Percentiles rank a stretch among this genome's conserved stretches.
phyloP scores from a whole-genome alignment of 2,797 vertebrate species.

The Urosaurus nigricauda region DNA sequence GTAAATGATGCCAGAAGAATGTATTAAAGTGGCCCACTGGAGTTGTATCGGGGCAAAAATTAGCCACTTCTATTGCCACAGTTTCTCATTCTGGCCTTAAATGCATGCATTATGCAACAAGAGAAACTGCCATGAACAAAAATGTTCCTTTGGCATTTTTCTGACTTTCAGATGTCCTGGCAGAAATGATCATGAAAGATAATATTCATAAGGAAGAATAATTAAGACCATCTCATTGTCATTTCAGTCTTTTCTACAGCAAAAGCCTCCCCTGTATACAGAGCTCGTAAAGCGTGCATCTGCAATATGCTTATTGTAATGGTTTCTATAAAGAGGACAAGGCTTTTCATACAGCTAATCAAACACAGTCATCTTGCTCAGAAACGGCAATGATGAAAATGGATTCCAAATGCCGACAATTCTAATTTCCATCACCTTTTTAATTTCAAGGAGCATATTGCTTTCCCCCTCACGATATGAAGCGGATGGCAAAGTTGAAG shows the following conservation, averaged over 20 bases:
- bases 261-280: not conserved
- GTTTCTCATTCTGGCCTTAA: not conserved
- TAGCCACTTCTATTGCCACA: not conserved
- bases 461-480: slow-evolving; percentile 34
- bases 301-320: not conserved
- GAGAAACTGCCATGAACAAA: not conserved
- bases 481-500: not conserved
- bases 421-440: slow-evolving; percentile 9
- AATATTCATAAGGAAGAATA: not conserved
- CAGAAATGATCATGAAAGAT: not conserved
- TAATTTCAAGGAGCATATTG: not conserved
- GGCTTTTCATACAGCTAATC: slow-evolving; percentile 38
- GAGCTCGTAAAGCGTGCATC: not conserved
- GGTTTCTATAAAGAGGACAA: not conserved
- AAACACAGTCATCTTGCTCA: slow-evolving; percentile 37
- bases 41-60: no score
- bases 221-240: not conserved
- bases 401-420: slow-evolving; percentile 15
- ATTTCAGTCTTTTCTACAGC: slow-evolving; percentile 22
- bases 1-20: no score
- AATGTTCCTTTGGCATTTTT: not conserved
- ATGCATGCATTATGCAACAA: not conserved
- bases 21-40: no score
- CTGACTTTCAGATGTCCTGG: not conserved
- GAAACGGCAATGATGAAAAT: slow-evolving; percentile 22